Percentiles rank a stretch among this genome's conserved stretches.
These are phyloP conservation scores for Tenthredo distinguenda DNA, from an alignment of 2,888 invertebrate species.

Conservation along the genomic window DNA sequence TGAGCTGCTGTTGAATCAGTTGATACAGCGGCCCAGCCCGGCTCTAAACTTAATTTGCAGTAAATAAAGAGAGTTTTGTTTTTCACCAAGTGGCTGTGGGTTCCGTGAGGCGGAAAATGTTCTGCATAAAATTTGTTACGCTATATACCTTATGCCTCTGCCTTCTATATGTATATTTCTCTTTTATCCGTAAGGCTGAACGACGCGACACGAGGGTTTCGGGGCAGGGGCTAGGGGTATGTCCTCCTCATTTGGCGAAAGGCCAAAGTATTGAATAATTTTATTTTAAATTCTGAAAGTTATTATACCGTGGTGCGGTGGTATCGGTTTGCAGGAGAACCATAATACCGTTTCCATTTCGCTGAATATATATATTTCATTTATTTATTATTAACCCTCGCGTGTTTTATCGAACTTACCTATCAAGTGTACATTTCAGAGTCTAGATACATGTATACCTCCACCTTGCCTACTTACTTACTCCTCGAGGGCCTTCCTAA, in stretches of 20 bases:
- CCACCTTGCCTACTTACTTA: neutral
- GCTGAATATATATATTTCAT: neutral
- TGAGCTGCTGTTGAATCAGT: neutral
- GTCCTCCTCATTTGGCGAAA: constrained; percentile 30
- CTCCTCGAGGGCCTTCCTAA: neutral
- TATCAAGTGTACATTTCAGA: neutral
- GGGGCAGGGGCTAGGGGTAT: no score
- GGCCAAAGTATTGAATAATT: constrained; percentile 40
- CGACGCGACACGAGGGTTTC: neutral
- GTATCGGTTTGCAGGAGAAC: neutral
- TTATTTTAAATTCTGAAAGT: constrained; percentile 22
- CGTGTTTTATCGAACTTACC: constrained; percentile 20
- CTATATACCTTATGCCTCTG: neutral
- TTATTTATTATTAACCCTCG: constrained; percentile 39
- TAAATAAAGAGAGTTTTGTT: neutral
- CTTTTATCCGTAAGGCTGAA: neutral
- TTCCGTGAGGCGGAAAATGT: neutral
- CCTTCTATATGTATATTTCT: neutral
- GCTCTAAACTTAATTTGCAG: neutral
- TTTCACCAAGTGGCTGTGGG: neutral
- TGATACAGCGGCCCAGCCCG: neutral
- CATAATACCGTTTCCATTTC: neutral
- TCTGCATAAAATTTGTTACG: neutral
- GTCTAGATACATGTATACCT: neutral
- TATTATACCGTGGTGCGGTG: neutral